phyloP scores from a whole-genome alignment of 2,888 invertebrate species.

The Amphipyra tragopoginis region DNA sequence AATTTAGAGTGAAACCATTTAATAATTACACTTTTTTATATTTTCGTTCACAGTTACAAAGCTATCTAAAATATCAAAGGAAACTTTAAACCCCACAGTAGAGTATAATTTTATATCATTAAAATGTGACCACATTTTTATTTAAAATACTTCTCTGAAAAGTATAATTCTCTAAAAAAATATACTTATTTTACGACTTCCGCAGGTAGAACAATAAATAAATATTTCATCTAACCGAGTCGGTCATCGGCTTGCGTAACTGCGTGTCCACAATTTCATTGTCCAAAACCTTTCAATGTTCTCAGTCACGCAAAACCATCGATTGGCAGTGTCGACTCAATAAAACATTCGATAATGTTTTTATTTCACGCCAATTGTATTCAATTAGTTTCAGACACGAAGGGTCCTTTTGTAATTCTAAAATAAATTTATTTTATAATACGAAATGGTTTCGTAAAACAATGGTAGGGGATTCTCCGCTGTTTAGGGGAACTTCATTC shows the following conservation, averaged over 20 bases:
- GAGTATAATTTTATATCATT: background rate
- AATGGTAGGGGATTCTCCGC: slow-evolving; percentile 30
- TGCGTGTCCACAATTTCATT: slow-evolving; percentile 60
- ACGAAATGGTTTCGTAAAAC: slow-evolving; percentile 1
- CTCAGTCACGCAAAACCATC: slow-evolving; percentile 70
- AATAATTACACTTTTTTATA: too few species aligned
- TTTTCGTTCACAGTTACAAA: background rate
- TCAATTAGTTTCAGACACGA: slow-evolving; percentile 74
- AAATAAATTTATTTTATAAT: slow-evolving; percentile 10
- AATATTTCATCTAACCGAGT: slow-evolving; percentile 22
- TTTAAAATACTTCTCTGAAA: background rate
- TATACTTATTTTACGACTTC: slow-evolving; percentile 8
- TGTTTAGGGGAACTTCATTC: slow-evolving; percentile 39
- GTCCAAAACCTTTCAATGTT: slow-evolving; percentile 58
- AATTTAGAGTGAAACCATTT: too few species aligned
- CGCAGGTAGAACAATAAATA: slow-evolving; percentile 16
- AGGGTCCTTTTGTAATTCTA: slow-evolving; percentile 61
- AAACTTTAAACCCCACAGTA: background rate
- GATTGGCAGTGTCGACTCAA: slow-evolving; percentile 65
- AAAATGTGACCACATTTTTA: background rate
- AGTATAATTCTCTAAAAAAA: too few species aligned
- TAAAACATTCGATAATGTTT: slow-evolving; percentile 70
- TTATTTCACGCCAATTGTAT: slow-evolving; percentile 71
- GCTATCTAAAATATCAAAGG: background rate
- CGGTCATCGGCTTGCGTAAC: slow-evolving; percentile 51